Percentiles rank a stretch among this genome's conserved stretches.
Conservation (phyloP, 2,113 vertebrate genomes). For the Sardina pilchardus region DNA sequence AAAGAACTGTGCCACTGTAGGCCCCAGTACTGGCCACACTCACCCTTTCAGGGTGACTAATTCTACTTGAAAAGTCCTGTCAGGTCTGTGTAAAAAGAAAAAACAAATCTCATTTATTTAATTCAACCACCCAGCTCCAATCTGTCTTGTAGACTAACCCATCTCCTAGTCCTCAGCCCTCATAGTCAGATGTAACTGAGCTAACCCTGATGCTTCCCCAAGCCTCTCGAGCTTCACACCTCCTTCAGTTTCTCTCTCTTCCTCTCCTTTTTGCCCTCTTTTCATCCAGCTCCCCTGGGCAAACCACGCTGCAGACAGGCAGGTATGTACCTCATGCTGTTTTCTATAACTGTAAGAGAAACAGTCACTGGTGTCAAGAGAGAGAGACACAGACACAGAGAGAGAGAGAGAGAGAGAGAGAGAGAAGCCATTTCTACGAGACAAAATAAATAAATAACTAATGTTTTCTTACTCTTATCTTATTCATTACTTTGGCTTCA, state of each 20-base stretch:
- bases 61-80: neutral
- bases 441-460: neutral
- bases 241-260: conserved; percentile 41
- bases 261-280: conserved; percentile 58
- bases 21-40: neutral
- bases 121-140: neutral
- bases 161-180: neutral
- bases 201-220: conserved; percentile 27
- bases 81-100: neutral
- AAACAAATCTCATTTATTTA: neutral
- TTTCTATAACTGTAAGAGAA: neutral
- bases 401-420: neutral
- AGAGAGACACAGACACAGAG: neutral
- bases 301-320: neutral
- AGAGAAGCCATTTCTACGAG: no score
- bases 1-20: neutral
- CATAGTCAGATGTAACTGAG: neutral
- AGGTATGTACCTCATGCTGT: neutral
- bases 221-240: neutral
- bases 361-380: neutral
- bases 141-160: neutral
- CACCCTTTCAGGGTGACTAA: neutral
- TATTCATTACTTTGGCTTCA: neutral
- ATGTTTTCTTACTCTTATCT: neutral
- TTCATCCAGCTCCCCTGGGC: conserved; percentile 40